Base-by-base conservation (phyloP, 2,888 invertebrate species). In the Rotaria magnacalcarata region DNA sequence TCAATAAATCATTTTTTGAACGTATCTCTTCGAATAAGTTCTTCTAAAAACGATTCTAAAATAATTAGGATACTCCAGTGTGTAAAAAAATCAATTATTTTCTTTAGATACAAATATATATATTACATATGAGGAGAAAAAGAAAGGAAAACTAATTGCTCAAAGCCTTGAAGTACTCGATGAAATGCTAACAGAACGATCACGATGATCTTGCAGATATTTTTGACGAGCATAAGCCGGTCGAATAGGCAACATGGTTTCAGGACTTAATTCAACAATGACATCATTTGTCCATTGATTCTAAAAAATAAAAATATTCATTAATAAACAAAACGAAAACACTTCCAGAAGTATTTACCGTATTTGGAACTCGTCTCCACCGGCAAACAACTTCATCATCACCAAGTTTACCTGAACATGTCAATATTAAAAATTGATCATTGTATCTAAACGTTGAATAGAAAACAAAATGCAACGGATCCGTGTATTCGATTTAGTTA, bases 351-450 rank as follows among this genome's bases (percentile, higher is more conserved):
- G 19, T 86, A 58, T 34, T 87, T 88, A 90, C 90, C 88, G 91
- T 91, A 87, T 90, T 89, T 84, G 89, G 88, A 87, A 91, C 91
- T 87, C 89, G 89, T 50, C 88, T 90, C 92, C 92, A 92, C 85
- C 91, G 90, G n/a, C 92, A 89, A n/a, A 92, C 90, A 34, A 92
- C 90, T 88, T 92, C 92, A 87, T 92, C 92, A 88, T 92, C 92
- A 43, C 91, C 91, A 89, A 91, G 91, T 87, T 90, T 90, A 85
- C 92, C 92, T 86, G 92, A 90, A 87, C 92, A 92, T 85, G 92
- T 92, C 84, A 92, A 87, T 11, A 92, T 90, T 14, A 90, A 88
- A 75, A 90, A 89, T 85, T 91, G 90, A 47, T 89, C 89, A 74
- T 89, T 88, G 58, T 88, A 88, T 75, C 90, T 91, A 88, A 16